Base-by-base conservation (phyloP, 2,888 invertebrate genomes). In the Diaphora mendica region DNA sequence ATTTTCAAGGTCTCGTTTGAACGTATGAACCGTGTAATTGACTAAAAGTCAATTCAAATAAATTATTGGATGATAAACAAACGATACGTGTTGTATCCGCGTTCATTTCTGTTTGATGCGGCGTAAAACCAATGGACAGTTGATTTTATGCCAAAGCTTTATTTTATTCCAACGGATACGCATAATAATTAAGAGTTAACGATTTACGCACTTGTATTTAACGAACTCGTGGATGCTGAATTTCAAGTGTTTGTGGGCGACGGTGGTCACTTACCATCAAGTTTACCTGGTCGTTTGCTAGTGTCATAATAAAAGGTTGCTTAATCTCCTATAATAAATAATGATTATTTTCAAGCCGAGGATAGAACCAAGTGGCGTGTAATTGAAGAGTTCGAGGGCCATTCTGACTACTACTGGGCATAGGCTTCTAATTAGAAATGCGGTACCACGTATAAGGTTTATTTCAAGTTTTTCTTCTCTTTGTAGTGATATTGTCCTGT, bases 1-100 rank as follows among this genome's bases (percentile, higher is more conserved):
- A 42, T 66, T 42, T 48, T 20, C 23, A 51, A 68, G 51, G 20
- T 42, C 42, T 44, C 44, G 26, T 44, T 66, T 64, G 8, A 64
- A 64, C 26, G 30, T 26, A 33, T 33, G 20, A 17, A 11, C 13
- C 23, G 20, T 51, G 9, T n/a, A n/a, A n/a, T n/a, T n/a, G n/a
- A 68, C 51, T 48, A 48, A 33, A 51, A 51, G 20, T 26, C 48
- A 15, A 51, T 35, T 23, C 33, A n/a, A 68, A 68, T 68, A 68
- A 48, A 68, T 68, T 68, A 68, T 33, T 33, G n/a, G 51, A 35
- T 51, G 33, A 68, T 68, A 68, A 68, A 68, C 42, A 66, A 23
- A 33, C 33, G 23, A n/a, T 23, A 44, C 20, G 11, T 8, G 33
- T 35, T 68, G 51, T 33, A 48, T 68, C 51, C 33, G 33, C 23